phyloP scores from a whole-genome alignment of 2,113 vertebrate species.

The Cyprinus carpio region DNA sequence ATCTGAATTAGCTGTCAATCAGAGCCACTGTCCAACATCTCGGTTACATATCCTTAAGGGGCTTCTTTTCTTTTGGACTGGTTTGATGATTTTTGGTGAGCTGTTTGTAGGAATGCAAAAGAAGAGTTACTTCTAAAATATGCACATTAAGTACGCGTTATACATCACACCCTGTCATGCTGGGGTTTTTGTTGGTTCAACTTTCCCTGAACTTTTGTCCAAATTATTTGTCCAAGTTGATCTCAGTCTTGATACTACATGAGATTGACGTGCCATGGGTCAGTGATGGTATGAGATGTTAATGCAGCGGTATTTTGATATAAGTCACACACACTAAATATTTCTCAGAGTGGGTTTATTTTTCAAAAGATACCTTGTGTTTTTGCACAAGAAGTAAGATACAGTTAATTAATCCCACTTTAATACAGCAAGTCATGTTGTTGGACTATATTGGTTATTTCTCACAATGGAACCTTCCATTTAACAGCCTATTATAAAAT shows the following conservation, averaged over 20 bases:
- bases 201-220: slow-evolving; percentile 11
- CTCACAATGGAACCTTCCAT: too few relatives aligned
- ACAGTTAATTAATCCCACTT: neutral
- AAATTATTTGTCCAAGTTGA: neutral
- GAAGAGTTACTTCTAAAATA: neutral
- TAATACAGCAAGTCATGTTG: neutral
- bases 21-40: neutral
- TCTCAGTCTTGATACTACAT: neutral
- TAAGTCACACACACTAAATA: neutral
- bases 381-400: neutral
- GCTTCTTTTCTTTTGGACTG: neutral
- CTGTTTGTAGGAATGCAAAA: slow-evolving; percentile 21
- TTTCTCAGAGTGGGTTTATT: neutral
- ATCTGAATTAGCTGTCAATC: slow-evolving; percentile 39
- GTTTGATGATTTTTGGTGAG: slow-evolving; percentile 8
- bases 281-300: neutral
- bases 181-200: slow-evolving; percentile 1
- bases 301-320: neutral
- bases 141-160: neutral
- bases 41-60: neutral
- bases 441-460: neutral
- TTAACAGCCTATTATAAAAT: neutral
- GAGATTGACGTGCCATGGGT: slow-evolving; percentile 1
- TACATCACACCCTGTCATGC: neutral
- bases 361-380: neutral